Percentiles rank a stretch among this genome's conserved stretches.
These are phyloP conservation scores for Tolmerus cingulatus DNA, from an alignment of 2,888 invertebrate species.

Conservation along the genomic window DNA sequence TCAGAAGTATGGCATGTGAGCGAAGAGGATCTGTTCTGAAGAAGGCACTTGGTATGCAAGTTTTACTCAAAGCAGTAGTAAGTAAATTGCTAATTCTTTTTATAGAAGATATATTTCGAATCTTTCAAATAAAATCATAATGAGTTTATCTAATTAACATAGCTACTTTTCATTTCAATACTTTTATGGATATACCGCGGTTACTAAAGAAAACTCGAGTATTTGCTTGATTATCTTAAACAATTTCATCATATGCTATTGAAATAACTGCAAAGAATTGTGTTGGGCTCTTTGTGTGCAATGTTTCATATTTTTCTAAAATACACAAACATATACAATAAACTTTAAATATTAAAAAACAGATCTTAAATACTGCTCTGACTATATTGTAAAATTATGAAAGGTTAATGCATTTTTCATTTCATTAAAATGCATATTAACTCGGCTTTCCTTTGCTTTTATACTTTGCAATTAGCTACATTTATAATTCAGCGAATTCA, in stretches of 20 bases:
- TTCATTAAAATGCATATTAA: too few species aligned
- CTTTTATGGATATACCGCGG: not conserved
- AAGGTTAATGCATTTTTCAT: too few species aligned
- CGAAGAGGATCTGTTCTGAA: not conserved
- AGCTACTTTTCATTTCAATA: not conserved
- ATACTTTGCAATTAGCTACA: too few species aligned
- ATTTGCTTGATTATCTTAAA: not conserved
- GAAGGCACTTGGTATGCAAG: not conserved
- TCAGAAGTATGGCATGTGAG: not conserved
- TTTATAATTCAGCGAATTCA: not conserved
- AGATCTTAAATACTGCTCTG: too few species aligned
- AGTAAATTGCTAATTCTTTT: not conserved
- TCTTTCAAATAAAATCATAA: not conserved
- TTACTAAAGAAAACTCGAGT: not conserved
- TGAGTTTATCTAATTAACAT: not conserved
- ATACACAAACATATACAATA: not conserved
- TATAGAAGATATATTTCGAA: not conserved
- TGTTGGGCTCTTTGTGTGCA: not conserved
- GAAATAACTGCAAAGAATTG: not conserved
- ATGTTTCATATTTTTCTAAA: not conserved
- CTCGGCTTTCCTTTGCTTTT: too few species aligned
- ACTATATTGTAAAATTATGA: too few species aligned
- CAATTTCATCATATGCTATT: not conserved
- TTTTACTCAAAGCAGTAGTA: not conserved
- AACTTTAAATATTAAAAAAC: too few species aligned